Conservation (phyloP, 2,888 invertebrate species). For the Volucella inanis region DNA sequence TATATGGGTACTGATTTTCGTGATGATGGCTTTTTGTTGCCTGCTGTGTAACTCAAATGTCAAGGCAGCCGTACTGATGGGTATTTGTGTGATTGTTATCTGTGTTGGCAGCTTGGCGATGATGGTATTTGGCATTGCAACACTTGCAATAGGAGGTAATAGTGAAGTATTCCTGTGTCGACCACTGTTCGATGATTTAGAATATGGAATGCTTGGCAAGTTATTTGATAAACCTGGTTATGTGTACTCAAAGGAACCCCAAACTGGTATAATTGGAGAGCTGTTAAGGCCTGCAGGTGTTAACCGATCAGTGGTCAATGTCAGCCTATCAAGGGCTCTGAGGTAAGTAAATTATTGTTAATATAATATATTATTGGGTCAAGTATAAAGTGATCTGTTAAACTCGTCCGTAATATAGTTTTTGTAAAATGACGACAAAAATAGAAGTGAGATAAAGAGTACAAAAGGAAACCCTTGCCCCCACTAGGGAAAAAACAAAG, state of each 20-base stretch:
- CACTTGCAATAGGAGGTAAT: conserved; percentile 82
- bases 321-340: conserved; percentile 80
- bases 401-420: no score
- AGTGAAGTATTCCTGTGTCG: conserved; percentile 86
- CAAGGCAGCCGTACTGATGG: conserved; percentile 81
- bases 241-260: conserved; percentile 84
- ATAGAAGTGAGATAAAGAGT: no score
- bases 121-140: conserved; percentile 80
- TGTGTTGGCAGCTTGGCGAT: conserved; percentile 81
- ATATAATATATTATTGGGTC: no score
- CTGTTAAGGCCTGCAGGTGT: conserved; percentile 80
- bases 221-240: conserved; percentile 88
- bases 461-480: no score
- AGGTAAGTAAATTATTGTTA: conserved; percentile 78
- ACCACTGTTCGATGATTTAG: conserved; percentile 87
- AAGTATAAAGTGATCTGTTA: no score
- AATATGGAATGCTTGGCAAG: conserved; percentile 86
- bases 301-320: conserved; percentile 81
- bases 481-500: no score
- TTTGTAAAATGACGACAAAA: no score
- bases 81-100: conserved; percentile 80
- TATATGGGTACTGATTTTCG: conserved; percentile 81
- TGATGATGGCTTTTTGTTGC: conserved; percentile 81
- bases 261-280: conserved; percentile 82
- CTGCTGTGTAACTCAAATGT: conserved; percentile 81